Base-by-base conservation (phyloP, 2,113 vertebrate species). In the Grantiella picta region DNA sequence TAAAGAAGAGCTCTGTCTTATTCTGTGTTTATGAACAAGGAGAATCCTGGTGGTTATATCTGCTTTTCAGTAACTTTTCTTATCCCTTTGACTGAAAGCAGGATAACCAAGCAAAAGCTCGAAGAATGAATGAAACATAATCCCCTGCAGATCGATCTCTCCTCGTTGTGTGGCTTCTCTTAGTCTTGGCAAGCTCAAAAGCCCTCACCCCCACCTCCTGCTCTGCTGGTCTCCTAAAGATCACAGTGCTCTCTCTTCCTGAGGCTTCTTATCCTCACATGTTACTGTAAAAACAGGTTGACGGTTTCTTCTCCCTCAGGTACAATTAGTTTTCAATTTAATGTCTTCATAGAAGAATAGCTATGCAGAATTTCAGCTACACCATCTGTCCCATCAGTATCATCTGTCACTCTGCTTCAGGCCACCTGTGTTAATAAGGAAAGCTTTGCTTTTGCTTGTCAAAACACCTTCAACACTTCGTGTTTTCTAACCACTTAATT, bases 401-500 rank as follows among this genome's bases (percentile, higher is more conserved):
- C 79, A 96, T 90, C 91, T 95, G 94, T 84, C 94, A 64, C 44
- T 90, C 60, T 89, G 42, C 72, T 94, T 86, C 82, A 64, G 80
- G 72, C 92, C 91, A 95, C 94, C 86, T 95, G 76, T 64, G 69
- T 75, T 95, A 78, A 45, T 89, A 93, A 86, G 68, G 65, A 82
- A 54, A 78, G 76, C 56, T 89, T 89, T 89, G 59, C 73, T 71
- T 95, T 79, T 94, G 68, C 82, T 84, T 92, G 80, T 97, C 80
- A 86, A 60, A 93, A 81, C 40, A 84, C 33, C 38, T 81, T 93
- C 83, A 84, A 44, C 25, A 11, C 22, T 75, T 75, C 42, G 47
- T 83, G 38, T 14, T 81, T 90, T 92, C 54, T 83, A 89, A 89
- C 38, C 35, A 50, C 60, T 78, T 81, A 42, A 84, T 86, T 90